Percentiles rank a stretch among this genome's conserved stretches.
Conservation (phyloP, 2,888 invertebrate genomes). For the Heliconius aoede region DNA sequence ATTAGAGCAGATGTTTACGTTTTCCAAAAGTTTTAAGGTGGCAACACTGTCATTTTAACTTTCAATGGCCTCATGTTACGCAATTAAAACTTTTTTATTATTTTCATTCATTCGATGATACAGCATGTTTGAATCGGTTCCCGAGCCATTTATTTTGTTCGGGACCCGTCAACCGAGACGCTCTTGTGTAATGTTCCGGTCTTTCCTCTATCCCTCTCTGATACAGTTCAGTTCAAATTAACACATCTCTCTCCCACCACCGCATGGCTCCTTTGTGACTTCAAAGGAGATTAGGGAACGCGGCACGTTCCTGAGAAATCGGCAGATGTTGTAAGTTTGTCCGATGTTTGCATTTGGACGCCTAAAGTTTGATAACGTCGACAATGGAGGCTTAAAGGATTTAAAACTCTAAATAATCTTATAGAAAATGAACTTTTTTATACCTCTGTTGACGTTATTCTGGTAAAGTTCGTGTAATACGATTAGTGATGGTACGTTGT, state of each 20-base stretch:
- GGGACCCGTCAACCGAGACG: constrained; percentile 79
- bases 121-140: constrained; percentile 77
- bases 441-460: constrained; percentile 13
- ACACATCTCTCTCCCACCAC: constrained; percentile 58
- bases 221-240: constrained; percentile 35
- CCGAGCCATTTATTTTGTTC: constrained; percentile 79
- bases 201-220: constrained; percentile 56
- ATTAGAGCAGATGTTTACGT: constrained; percentile 39
- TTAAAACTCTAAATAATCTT: constrained; percentile 48
- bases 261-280: constrained; percentile 73
- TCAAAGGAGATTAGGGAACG: constrained; percentile 74
- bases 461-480: constrained; percentile 14
- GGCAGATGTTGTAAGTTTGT: constrained; percentile 76
- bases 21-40: constrained; percentile 19
- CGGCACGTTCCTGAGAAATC: constrained; percentile 81
- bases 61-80: constrained; percentile 70
- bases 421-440: constrained; percentile 13
- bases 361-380: constrained; percentile 65
- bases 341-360: constrained; percentile 64
- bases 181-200: constrained; percentile 79
- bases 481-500: constrained; percentile 6
- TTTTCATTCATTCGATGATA: constrained; percentile 76
- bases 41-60: constrained; percentile 48
- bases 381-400: constrained; percentile 53
- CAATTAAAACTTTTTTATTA: constrained; percentile 70